A percentile compares a stretch with the other conserved stretches of the same genome.
phyloP scores from a whole-genome alignment of 64 coral and sea anemone species.

The Hydrozoanthus tunicans region DNA sequence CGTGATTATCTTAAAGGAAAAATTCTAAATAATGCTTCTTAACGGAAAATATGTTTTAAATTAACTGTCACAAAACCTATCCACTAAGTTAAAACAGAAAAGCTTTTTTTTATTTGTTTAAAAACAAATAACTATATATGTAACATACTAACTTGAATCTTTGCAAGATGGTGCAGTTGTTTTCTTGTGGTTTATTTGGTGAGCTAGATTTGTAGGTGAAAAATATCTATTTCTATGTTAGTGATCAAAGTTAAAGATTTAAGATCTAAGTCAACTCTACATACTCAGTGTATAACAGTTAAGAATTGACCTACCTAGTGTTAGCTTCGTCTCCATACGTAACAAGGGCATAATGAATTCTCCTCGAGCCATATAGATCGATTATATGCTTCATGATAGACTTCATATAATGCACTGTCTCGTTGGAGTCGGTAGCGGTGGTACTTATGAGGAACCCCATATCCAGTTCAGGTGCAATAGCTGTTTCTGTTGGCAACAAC shows the following conservation, averaged over 20 bases:
- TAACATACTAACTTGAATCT: no score
- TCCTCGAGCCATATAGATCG: slow-evolving; percentile 34
- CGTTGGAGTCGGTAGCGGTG: slow-evolving; percentile 29
- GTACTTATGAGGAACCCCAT: slow-evolving; percentile 49
- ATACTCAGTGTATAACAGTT: background rate
- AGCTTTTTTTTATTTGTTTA: background rate
- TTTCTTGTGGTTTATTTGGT: background rate
- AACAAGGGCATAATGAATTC: slow-evolving; percentile 50
- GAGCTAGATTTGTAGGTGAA: background rate
- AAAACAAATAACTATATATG: background rate
- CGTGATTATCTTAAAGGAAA: no score
- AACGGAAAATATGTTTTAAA: background rate
- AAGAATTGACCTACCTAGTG: background rate
- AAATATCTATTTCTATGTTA: background rate
- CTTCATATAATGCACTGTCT: slow-evolving; percentile 46
- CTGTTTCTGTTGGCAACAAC: slow-evolving; percentile 6
- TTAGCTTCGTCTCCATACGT: slow-evolving; percentile 36
- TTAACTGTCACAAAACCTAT: background rate
- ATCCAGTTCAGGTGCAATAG: slow-evolving; percentile 37
- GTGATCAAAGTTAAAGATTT: background rate
- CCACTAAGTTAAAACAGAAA: background rate
- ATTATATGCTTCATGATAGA: slow-evolving; percentile 47
- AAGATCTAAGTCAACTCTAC: no score
- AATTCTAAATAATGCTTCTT: background rate
- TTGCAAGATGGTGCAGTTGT: no score